Conservation (phyloP, 2,113 vertebrate genomes). For the Platichthys stellatus region DNA sequence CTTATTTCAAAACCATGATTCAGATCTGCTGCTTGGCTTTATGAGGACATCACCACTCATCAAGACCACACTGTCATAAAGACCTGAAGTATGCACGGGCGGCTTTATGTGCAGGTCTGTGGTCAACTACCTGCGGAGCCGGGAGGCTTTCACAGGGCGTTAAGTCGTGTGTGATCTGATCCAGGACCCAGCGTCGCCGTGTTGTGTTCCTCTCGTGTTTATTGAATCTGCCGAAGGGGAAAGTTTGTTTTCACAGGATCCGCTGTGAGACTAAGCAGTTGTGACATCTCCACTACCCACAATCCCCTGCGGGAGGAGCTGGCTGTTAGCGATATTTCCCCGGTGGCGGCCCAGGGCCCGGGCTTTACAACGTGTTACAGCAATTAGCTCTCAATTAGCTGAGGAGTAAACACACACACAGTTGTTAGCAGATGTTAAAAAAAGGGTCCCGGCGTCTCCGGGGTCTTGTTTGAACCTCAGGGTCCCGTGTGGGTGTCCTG, state of each 20-base stretch:
- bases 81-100: not conserved
- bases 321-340: conserved; percentile 74
- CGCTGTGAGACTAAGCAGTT: conserved; percentile 65
- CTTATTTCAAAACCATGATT: conserved; percentile 58
- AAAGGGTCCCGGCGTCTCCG: conserved; percentile 37
- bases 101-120: conserved; percentile 2
- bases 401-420: conserved; percentile 69
- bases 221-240: conserved; percentile 10
- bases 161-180: not conserved
- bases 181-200: no score
- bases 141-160: conserved; percentile 37
- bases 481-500: conserved; percentile 33
- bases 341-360: conserved; percentile 47
- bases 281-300: conserved; percentile 73
- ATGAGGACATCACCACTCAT: conserved; percentile 46
- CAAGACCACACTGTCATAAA: conserved; percentile 24
- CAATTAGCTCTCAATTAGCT: conserved; percentile 81
- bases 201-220: conserved; percentile 12
- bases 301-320: conserved; percentile 60
- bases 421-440: conserved; percentile 68
- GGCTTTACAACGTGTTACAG: conserved; percentile 68
- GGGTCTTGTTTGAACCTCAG: conserved; percentile 71
- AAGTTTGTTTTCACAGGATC: conserved; percentile 58
- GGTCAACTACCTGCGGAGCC: not conserved
- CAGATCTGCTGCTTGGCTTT: conserved; percentile 49